These are phyloP conservation scores for Zaprionus kolodkinae DNA, from an alignment of 1,140 invertebrate species.

Conservation along the genomic window DNA sequence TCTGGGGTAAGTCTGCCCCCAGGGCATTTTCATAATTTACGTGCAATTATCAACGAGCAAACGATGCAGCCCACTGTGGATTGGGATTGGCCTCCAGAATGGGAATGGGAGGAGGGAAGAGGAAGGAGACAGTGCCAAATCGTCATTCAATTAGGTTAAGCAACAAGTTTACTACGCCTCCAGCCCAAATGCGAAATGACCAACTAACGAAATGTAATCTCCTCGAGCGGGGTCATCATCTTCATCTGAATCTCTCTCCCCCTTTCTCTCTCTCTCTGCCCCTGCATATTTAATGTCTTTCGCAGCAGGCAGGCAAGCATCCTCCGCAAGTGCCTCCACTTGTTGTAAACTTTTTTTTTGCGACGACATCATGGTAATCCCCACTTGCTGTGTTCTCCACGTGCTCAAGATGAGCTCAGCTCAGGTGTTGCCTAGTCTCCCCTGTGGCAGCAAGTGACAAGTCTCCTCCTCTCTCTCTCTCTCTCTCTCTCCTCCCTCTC, in stretches of 20 bases:
- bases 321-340: neutral
- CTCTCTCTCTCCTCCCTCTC: neutral
- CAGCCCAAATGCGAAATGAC: constrained; percentile 2
- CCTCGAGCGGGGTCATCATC: neutral
- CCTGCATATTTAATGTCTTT: constrained; percentile 2
- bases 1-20: constrained; percentile 11
- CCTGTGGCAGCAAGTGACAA: constrained; percentile 1
- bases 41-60: constrained; percentile 47
- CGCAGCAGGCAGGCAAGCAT: constrained; percentile 8
- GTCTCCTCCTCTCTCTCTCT: neutral
- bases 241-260: neutral
- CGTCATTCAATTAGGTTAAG: constrained; percentile 43
- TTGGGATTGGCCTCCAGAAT: neutral
- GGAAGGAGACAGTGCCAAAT: constrained; percentile 1
- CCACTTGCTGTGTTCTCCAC: neutral
- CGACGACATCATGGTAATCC: constrained; percentile 26
- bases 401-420: constrained; percentile 11
- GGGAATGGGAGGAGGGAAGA: neutral
- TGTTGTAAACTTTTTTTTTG: constrained; percentile 22
- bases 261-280: too few relatives aligned
- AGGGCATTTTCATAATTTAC: constrained; percentile 60
- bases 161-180: constrained; percentile 14
- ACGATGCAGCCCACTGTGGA: neutral
- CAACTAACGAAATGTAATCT: constrained; percentile 9
- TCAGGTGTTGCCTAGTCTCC: neutral